Evolutionary conservation across 53 echinoderm and acorn worm species (phyloP).

Genomic region (Stichopus horrens): DNA sequence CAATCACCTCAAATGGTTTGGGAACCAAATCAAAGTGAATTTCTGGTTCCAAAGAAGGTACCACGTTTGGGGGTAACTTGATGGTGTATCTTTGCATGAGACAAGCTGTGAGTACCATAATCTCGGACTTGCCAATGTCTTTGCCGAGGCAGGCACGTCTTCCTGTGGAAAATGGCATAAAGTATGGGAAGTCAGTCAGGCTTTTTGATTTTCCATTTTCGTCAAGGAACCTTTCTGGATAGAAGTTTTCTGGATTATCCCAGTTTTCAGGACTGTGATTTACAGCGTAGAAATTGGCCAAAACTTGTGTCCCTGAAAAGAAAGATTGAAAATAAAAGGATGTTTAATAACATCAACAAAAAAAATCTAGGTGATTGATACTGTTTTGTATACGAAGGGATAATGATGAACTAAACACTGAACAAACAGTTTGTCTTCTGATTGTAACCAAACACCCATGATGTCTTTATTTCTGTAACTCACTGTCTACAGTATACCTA

Average conservation of each 20-base stretch:
- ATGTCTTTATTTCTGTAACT: too few species aligned
- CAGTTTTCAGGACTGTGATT: conserved; percentile 76
- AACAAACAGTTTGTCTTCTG: too few species aligned
- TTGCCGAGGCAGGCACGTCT: conserved; percentile 90
- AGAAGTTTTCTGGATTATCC: conserved; percentile 77
- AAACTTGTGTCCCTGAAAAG: conserved; percentile 85
- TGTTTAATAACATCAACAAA: too few species aligned
- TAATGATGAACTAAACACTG: too few species aligned
- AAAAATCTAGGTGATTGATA: too few species aligned
- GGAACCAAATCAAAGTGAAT: conserved; percentile 94
- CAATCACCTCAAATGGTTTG: conserved; percentile 76
- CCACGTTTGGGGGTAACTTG: conserved; percentile 51
- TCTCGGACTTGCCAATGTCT: conserved; percentile 91
- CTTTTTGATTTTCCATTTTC: conserved; percentile 68
- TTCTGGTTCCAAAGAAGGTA: conserved; percentile 70
- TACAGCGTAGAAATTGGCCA: conserved; percentile 95
- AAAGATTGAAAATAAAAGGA: neutral
- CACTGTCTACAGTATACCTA: conserved; percentile 24
- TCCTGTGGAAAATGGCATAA: conserved; percentile 99
- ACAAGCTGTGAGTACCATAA: conserved; percentile 82
- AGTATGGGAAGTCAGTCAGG: conserved; percentile 76
- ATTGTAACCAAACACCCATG: too few species aligned
- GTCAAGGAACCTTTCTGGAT: conserved; percentile 83
- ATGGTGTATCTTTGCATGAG: conserved; percentile 76
- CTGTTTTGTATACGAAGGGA: too few species aligned